Conservation (phyloP, 2,797 vertebrate species). For the Cuniculus paca region DNA sequence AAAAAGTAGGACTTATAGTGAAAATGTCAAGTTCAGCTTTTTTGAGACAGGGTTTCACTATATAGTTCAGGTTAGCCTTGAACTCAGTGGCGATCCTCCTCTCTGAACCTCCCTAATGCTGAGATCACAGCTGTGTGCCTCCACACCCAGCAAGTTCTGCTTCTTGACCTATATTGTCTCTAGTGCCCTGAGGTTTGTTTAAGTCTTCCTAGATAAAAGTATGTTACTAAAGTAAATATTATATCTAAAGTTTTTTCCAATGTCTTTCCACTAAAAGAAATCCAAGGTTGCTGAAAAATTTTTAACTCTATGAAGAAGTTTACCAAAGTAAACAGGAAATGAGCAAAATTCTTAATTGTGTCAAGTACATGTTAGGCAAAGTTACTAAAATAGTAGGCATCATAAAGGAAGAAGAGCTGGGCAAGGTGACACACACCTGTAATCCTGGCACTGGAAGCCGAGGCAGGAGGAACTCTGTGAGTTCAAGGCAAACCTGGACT, state of each 20-base stretch:
- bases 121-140: no score
- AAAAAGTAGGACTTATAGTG: no score
- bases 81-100: no score
- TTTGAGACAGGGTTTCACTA: no score
- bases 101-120: no score
- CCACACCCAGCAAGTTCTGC: background rate
- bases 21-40: background rate
- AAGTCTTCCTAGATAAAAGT: background rate
- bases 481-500: background rate
- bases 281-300: background rate
- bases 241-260: background rate
- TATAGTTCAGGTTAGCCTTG: no score
- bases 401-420: background rate
- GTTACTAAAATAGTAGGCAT: background rate
- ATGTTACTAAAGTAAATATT: conserved; percentile 25
- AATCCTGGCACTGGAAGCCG: background rate
- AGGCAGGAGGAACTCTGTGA: background rate
- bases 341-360: background rate
- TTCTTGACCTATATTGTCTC: background rate
- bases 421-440: background rate
- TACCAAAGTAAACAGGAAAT: conserved; percentile 17
- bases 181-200: background rate
- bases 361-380: background rate
- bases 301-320: background rate
- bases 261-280: conserved; percentile 22